phyloP scores from a whole-genome alignment of 2,797 vertebrate species.

The Hoplostethus atlanticus region DNA sequence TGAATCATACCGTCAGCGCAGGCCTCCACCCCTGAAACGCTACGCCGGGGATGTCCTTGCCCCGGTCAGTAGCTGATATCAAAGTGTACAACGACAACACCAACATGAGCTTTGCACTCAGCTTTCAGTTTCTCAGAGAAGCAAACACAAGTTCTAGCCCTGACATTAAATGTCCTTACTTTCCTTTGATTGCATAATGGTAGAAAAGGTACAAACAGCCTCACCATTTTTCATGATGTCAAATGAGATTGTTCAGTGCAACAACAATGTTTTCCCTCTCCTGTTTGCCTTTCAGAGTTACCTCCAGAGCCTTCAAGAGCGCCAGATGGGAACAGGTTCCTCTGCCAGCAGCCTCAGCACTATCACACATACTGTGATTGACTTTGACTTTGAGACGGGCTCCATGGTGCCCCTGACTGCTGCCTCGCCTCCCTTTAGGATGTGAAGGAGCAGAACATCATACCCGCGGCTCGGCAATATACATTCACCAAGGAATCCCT shows the following conservation, averaged over 20 bases:
- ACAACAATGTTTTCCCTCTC: neutral
- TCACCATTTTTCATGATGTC: neutral
- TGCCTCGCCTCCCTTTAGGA: constrained; percentile 71
- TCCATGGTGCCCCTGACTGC: constrained; percentile 88
- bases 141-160: neutral
- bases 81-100: neutral
- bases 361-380: constrained; percentile 82
- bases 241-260: neutral
- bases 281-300: constrained; percentile 85
- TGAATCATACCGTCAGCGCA: constrained; percentile 67
- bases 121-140: neutral
- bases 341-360: constrained; percentile 85
- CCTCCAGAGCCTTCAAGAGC: constrained; percentile 88
- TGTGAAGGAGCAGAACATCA: constrained; percentile 68
- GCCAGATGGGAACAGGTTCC: constrained; percentile 83
- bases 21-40: constrained; percentile 77
- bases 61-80: constrained; percentile 81
- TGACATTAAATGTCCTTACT: neutral
- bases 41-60: constrained; percentile 89
- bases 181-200: neutral
- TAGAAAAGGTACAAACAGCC: neutral
- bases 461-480: neutral
- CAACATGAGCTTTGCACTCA: neutral
- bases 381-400: constrained; percentile 89
- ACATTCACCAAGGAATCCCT: neutral